Evolutionary conservation across 2,113 vertebrate genomes (phyloP).

Genomic region (Gobiocypris rarus): DNA sequence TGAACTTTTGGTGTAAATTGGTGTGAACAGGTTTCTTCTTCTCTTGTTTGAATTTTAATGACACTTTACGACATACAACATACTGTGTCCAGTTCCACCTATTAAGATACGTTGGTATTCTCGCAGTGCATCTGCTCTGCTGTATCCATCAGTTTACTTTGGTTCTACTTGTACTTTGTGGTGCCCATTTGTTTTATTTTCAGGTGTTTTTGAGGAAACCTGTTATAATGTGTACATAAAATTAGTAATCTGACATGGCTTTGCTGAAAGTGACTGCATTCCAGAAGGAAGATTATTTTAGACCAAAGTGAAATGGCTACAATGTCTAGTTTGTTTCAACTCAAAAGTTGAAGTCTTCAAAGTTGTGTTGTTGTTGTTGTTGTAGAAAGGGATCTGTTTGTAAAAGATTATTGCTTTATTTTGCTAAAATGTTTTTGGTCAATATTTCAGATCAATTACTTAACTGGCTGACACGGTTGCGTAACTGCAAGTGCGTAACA

Average conservation of each 20-base stretch:
- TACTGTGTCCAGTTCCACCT: background rate
- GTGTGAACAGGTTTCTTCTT: background rate
- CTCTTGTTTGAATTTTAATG: background rate
- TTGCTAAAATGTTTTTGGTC: conserved; percentile 69
- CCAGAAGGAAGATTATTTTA: conserved; percentile 29
- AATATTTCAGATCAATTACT: background rate
- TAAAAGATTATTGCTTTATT: conserved; percentile 78
- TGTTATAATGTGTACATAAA: conserved; percentile 19
- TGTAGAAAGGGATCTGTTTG: conserved; percentile 31
- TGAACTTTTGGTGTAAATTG: conserved; percentile 11
- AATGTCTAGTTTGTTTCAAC: background rate
- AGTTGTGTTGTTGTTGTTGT: conserved; percentile 68
- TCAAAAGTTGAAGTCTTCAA: conserved; percentile 72
- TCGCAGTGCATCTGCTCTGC: background rate
- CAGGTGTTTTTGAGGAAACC: conserved; percentile 3
- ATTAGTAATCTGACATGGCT: conserved; percentile 16
- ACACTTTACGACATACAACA: background rate
- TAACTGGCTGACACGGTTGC: conserved; percentile 21
- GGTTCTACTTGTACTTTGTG: background rate
- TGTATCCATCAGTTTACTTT: background rate
- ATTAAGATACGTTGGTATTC: background rate
- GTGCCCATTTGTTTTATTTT: conserved; percentile 27
- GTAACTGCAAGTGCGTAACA: conserved; percentile 75
- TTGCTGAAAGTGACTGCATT: conserved; percentile 18
- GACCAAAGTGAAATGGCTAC: conserved; percentile 38